A percentile compares a stretch with the other conserved stretches of the same genome.
phyloP scores from a whole-genome alignment of 2,797 vertebrate species.

The Tinamus major region DNA sequence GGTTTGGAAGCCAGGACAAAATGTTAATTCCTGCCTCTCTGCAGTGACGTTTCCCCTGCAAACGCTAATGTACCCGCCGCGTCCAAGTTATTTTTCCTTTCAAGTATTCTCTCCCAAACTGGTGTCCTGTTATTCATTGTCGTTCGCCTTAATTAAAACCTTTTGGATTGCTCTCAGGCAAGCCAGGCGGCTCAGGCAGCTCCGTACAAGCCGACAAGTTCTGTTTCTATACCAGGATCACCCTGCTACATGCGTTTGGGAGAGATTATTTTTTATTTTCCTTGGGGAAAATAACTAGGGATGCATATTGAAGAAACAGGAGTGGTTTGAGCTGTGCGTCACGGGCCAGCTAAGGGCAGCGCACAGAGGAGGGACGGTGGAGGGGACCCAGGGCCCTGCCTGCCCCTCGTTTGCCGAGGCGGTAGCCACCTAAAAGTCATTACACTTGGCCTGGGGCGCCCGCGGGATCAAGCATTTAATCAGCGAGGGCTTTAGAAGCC shows the following conservation, averaged over 20 bases:
- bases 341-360: too few species aligned
- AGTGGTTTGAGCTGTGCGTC: background rate
- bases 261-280: background rate
- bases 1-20: background rate
- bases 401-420: background rate
- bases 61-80: background rate
- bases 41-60: background rate
- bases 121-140: conserved; percentile 23
- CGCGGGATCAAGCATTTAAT: background rate
- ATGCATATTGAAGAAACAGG: background rate
- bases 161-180: conserved; percentile 37
- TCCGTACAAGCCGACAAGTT: background rate
- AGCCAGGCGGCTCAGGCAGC: background rate
- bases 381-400: background rate
- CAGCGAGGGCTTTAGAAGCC: too few species aligned
- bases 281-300: background rate
- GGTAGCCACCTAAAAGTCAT: background rate
- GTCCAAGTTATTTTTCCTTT: conserved; percentile 40
- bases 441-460: background rate
- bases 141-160: conserved; percentile 46
- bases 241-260: background rate
- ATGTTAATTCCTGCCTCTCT: conserved; percentile 9
- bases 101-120: conserved; percentile 19
- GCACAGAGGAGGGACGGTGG: too few species aligned
- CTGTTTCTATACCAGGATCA: background rate